phyloP scores from a whole-genome alignment of 2,113 vertebrate species.

The Spea multiplicata region DNA sequence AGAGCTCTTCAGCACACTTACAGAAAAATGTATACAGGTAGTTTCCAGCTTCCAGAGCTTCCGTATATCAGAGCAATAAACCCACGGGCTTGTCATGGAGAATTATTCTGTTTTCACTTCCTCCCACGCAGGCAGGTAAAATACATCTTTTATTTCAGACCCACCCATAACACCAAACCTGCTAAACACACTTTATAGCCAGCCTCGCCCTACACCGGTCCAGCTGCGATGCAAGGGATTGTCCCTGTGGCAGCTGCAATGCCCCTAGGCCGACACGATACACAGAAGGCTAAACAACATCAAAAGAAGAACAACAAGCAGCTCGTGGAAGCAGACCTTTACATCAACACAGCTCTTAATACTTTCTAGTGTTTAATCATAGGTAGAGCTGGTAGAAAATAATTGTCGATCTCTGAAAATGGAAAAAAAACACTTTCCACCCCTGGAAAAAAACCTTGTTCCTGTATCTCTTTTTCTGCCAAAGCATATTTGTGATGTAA shows the following conservation, averaged over 20 bases:
- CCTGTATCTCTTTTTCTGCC: too few relatives aligned
- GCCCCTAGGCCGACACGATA: neutral
- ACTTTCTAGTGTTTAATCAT: too few relatives aligned
- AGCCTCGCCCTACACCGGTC: slow-evolving; percentile 30
- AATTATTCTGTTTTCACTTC: slow-evolving; percentile 19
- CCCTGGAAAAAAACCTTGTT: too few relatives aligned
- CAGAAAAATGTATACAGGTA: neutral
- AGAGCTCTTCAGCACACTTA: neutral
- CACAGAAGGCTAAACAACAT: too few relatives aligned
- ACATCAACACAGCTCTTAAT: too few relatives aligned
- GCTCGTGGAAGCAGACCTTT: too few relatives aligned
- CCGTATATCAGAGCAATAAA: neutral
- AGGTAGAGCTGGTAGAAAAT: too few relatives aligned
- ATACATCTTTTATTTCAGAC: slow-evolving; percentile 25
- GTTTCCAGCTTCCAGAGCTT: neutral
- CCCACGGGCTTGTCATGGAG: slow-evolving; percentile 11
- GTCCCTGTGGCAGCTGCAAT: neutral
- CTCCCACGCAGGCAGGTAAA: slow-evolving; percentile 28
- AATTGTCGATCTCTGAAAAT: too few relatives aligned
- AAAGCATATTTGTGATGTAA: too few relatives aligned
- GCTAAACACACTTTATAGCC: slow-evolving; percentile 22
- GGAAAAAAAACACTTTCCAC: too few relatives aligned
- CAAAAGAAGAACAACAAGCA: too few relatives aligned
- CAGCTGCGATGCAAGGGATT: neutral
- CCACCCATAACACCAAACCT: slow-evolving; percentile 43